Conservation (phyloP, 2,888 invertebrate species). For the Oscheius sp. region DNA sequence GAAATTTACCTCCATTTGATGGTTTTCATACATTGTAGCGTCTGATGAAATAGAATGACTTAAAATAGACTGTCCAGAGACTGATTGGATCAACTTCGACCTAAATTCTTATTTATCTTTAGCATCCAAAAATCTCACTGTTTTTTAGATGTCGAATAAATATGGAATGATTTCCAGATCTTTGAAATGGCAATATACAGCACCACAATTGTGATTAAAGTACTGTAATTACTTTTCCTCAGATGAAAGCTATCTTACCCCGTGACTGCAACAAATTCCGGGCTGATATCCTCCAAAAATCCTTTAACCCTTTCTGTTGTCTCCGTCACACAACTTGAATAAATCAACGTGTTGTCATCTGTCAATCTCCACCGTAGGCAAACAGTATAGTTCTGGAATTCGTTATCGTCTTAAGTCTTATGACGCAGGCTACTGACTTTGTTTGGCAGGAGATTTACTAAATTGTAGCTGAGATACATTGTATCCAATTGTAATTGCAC, state of each 20-base stretch:
- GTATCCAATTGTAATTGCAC: conserved; percentile 48
- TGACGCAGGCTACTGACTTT: conserved; percentile 25
- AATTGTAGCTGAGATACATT: conserved; percentile 51
- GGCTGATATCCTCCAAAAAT: conserved; percentile 25
- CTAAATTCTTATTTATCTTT: background rate
- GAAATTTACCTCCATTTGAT: conserved; percentile 38
- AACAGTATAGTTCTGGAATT: conserved; percentile 30
- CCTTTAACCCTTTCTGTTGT: conserved; percentile 23
- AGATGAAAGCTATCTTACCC: background rate
- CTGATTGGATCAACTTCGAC: conserved; percentile 52
- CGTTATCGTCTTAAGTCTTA: background rate
- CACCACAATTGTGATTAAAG: background rate
- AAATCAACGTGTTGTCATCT: conserved; percentile 40
- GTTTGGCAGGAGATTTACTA: conserved; percentile 45
- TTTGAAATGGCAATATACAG: conserved; percentile 16
- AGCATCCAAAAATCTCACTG: conserved; percentile 10
- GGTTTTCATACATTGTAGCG: conserved; percentile 50
- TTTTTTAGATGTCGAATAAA: conserved; percentile 39
- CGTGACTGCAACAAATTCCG: conserved; percentile 19
- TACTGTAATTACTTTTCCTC: conserved; percentile 4
- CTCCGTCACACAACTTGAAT: conserved; percentile 38
- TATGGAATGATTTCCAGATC: conserved; percentile 27
- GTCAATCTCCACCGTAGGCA: conserved; percentile 44
- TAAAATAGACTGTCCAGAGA: conserved; percentile 52
- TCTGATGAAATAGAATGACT: conserved; percentile 47